These are phyloP conservation scores for Microchirus variegatus DNA, from an alignment of 2,797 vertebrate genomes.

Conservation along the genomic window DNA sequence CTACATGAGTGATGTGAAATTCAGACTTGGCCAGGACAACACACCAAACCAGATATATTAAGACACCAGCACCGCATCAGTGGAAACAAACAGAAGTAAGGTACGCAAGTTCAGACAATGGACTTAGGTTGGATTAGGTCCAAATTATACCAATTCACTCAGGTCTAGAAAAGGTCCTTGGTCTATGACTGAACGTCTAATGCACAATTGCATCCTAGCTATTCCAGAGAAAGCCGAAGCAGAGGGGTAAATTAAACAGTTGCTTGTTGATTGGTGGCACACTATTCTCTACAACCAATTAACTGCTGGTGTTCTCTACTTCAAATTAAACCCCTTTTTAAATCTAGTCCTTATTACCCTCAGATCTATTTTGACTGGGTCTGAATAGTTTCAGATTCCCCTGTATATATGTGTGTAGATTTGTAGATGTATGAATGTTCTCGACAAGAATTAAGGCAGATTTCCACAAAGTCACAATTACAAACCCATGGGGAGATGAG, in stretches of 20 bases:
- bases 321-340: conserved; percentile 13
- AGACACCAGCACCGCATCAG: neutral
- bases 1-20: too few relatives aligned
- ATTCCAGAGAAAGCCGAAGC: too few relatives aligned
- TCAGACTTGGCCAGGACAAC: too few relatives aligned
- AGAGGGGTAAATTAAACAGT: too few relatives aligned
- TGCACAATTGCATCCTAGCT: neutral
- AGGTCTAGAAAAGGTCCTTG: neutral
- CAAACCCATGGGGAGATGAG: conserved; percentile 6
- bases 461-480: too few relatives aligned
- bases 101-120: neutral
- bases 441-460: too few relatives aligned
- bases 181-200: neutral
- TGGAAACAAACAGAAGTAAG: neutral
- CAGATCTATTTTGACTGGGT: neutral
- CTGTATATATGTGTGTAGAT: too few relatives aligned
- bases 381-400: too few relatives aligned
- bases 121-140: neutral
- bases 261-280: neutral
- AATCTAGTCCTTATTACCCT: conserved; percentile 16
- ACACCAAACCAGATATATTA: neutral
- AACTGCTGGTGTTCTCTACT: conserved; percentile 8
- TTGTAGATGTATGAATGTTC: too few relatives aligned
- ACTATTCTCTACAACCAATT: conserved; percentile 14
- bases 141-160: neutral